Evolutionary conservation across 2,113 vertebrate genomes (phyloP).

Genomic region (Poeciliopsis occidentalis): DNA sequence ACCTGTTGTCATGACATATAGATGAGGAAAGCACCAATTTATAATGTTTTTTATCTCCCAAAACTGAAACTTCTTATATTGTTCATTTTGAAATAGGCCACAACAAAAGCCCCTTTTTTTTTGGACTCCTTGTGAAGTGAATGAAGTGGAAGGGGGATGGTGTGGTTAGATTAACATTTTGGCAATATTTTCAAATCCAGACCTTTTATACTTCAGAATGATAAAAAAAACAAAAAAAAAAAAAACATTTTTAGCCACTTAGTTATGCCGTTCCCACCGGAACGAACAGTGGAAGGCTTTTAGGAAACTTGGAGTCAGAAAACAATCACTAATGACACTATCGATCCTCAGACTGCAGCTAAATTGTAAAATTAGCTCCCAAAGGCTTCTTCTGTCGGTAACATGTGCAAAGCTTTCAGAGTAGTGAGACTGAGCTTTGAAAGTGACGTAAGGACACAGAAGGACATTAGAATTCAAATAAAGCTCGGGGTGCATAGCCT

Average conservation of each 20-base stretch:
- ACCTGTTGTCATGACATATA: not conserved
- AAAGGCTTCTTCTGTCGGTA: constrained; percentile 7
- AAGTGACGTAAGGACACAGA: constrained; percentile 4
- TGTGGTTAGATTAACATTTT: constrained; percentile 34
- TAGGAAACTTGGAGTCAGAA: constrained; percentile 42
- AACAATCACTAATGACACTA: constrained; percentile 47
- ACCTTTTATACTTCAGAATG: constrained; percentile 14
- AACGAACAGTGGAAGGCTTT: constrained; percentile 20
- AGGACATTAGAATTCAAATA: constrained; percentile 44
- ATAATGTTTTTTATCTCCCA: too few species aligned
- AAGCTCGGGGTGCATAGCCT: not conserved
- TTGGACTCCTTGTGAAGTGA: not conserved
- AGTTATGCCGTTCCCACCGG: constrained; percentile 41
- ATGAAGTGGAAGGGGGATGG: not conserved
- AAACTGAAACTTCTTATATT: too few species aligned
- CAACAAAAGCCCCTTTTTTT: too few species aligned
- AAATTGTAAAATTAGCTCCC: constrained; percentile 29
- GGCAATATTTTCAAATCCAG: constrained; percentile 48
- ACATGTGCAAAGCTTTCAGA: constrained; percentile 35
- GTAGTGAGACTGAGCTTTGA: constrained; percentile 26
- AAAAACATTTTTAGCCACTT: constrained; percentile 32
- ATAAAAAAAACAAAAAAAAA: constrained; percentile 25
- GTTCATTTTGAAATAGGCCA: too few species aligned
- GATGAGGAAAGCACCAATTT: not conserved
- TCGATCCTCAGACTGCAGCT: constrained; percentile 16